Evolutionary conservation across 2,113 vertebrate species (phyloP).

Genomic region (Tyto alba): DNA sequence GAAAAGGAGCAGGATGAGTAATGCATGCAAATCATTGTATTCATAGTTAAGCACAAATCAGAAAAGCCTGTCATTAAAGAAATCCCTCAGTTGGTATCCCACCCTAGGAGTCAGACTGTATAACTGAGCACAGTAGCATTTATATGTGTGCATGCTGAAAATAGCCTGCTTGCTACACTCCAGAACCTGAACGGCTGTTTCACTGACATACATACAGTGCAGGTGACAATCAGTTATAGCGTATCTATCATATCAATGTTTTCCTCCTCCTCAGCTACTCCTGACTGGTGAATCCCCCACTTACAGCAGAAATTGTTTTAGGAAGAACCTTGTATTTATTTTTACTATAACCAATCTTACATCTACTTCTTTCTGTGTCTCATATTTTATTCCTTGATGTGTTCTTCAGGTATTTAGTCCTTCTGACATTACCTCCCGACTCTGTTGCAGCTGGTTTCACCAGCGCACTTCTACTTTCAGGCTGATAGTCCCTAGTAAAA

Average conservation of each 20-base stretch:
- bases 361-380: neutral
- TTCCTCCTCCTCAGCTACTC: neutral
- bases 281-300: neutral
- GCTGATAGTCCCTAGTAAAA: neutral
- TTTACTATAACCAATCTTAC: neutral
- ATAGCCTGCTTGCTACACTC: neutral
- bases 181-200: neutral
- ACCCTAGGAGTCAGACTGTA: neutral
- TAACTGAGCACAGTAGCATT: neutral
- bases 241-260: neutral
- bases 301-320: neutral
- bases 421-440: neutral
- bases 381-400: neutral
- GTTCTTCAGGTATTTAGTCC: neutral
- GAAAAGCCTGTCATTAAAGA: neutral
- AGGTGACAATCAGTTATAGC: neutral
- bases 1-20: neutral
- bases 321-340: neutral
- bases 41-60: neutral
- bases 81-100: neutral
- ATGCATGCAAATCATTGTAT: neutral
- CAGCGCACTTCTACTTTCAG: neutral
- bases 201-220: neutral
- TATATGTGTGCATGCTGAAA: neutral
- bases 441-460: neutral